A percentile compares a stretch with the other conserved stretches of the same genome.
phyloP scores from a whole-genome alignment of 2,888 invertebrate genomes.

The Lepidochitona cinerea region DNA sequence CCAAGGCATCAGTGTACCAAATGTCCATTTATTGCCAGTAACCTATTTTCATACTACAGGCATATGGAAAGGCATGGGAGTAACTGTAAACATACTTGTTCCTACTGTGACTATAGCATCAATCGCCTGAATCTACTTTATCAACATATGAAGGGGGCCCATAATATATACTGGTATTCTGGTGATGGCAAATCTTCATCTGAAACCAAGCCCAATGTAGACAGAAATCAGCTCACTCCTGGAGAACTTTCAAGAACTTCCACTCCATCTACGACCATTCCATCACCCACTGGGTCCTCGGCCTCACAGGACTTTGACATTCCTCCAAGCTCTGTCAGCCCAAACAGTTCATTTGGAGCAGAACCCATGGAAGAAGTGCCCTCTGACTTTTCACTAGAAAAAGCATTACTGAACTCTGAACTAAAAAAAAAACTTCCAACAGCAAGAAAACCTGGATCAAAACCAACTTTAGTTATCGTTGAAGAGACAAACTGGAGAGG shows the following conservation, averaged over 20 bases:
- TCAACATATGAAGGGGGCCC: constrained; percentile 63
- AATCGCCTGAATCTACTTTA: constrained; percentile 58
- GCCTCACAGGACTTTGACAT: constrained; percentile 71
- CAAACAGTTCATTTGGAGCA: neutral
- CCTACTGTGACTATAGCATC: constrained; percentile 65
- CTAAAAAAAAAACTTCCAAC: constrained; percentile 30
- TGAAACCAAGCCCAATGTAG: neutral
- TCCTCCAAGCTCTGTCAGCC: neutral
- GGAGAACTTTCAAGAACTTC: constrained; percentile 7
- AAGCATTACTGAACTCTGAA: constrained; percentile 19
- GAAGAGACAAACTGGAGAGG: constrained; percentile 36
- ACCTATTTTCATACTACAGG: constrained; percentile 50
- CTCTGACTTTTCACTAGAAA: neutral
- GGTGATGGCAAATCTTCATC: neutral
- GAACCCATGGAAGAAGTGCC: neutral
- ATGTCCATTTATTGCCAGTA: constrained; percentile 57
- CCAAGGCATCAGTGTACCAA: constrained; percentile 58
- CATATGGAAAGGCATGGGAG: constrained; percentile 61
- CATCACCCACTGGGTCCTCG: constrained; percentile 69
- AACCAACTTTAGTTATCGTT: constrained; percentile 59
- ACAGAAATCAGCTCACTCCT: neutral
- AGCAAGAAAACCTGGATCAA: constrained; percentile 68
- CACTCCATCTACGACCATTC: constrained; percentile 14
- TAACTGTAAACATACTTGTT: constrained; percentile 57
- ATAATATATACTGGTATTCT: constrained; percentile 43